Base-by-base conservation (phyloP, 2,888 invertebrate genomes). In the Papilio gigon region DNA sequence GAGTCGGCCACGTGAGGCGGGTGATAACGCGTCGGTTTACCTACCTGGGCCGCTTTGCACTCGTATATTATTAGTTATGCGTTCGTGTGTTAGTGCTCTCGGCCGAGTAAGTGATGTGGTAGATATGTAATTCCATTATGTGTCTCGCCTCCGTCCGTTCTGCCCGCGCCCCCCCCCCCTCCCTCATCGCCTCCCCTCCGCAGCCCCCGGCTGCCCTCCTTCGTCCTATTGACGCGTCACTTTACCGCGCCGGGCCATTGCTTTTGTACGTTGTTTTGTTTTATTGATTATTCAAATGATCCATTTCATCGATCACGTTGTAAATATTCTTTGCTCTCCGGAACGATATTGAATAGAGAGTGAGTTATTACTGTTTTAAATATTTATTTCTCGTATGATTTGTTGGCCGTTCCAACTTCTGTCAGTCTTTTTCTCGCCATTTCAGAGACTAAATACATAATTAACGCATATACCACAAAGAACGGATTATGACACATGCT, bases 41-140 rank as follows among this genome's bases (percentile, higher is more conserved):
- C 79, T 84, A 86, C 87, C 86, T 87, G 84, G 85, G 81, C 82
- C 81, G 80, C 81, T 77, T 77, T 75, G 78, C 77, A 73, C 74
- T 78, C 76, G 77, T 77, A 79, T 79, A 75, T 77, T 72, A 74
- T 71, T 77, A 74, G 77, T 75, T 75, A 75, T 78, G 78, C 78
- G 79, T 80, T 81, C 78, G 76, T 76, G 74, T 80, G 80, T 82
- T 73, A 77, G 82, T 84, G 80, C 80, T 85, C 86, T 86, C 85
- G 77, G 75, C 82, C 84, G 86, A 85, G 84, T 86, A 83, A 85
- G 80, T 83, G 79, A 79, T 89, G 86, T 84, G 81, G 84, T 87
- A 86, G 84, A 87, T 89, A 89, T 88, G 86, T 90, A 87, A 88
- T 88, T 88, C 86, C 85, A 89, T 90, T 90, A 89, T 89, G 87